Conservation (phyloP, 2,113 vertebrate species). For the Gobius niger region DNA sequence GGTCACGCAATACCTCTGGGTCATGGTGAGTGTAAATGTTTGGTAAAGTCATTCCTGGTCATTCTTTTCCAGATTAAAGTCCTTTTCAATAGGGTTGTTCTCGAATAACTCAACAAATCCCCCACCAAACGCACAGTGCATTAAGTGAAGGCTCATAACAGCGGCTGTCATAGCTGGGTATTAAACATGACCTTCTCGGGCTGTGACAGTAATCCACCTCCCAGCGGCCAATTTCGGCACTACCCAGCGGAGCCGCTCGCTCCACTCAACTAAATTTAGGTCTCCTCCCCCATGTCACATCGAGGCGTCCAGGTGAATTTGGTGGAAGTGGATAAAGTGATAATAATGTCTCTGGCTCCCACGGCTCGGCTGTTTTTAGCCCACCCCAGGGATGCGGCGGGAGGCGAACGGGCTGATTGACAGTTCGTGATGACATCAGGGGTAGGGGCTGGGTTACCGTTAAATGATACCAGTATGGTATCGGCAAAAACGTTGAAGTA, state of each 20-base stretch:
- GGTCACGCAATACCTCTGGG: no score
- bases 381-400: constrained; percentile 28
- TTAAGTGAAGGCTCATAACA: not conserved
- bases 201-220: constrained; percentile 12
- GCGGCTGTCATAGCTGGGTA: constrained; percentile 2
- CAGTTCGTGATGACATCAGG: constrained; percentile 10
- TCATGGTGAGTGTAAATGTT: no score
- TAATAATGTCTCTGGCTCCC: constrained; percentile 46
- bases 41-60: no score
- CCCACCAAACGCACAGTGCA: not conserved
- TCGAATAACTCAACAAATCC: not conserved
- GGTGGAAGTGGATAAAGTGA: constrained; percentile 39
- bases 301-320: constrained; percentile 45
- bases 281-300: constrained; percentile 31
- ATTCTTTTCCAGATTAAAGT: no score
- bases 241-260: constrained; percentile 4
- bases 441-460: not conserved
- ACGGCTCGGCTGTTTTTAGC: constrained; percentile 21
- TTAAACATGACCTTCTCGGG: not conserved
- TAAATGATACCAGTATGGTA: no score
- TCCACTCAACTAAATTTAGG: constrained; percentile 32
- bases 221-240: constrained; percentile 1
- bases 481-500: no score
- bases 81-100: no score
- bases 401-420: constrained; percentile 21